phyloP scores from a whole-genome alignment of 2,888 invertebrate genomes.

The Tachina fera region DNA sequence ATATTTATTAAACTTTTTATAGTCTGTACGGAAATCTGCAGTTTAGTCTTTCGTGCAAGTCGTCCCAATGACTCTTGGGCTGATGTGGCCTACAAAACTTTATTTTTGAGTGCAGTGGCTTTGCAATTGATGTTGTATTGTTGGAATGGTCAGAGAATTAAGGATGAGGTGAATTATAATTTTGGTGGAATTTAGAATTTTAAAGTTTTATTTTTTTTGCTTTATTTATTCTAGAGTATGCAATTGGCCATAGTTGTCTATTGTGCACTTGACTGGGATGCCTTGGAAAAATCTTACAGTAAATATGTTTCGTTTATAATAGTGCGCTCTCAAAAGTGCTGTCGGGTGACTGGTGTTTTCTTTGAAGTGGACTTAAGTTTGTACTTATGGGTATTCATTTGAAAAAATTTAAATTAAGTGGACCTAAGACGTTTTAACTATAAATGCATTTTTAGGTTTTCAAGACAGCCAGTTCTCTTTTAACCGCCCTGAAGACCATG shows the following conservation, averaged over 20 bases:
- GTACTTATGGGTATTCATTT: neutral
- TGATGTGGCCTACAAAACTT: slow-evolving; percentile 37
- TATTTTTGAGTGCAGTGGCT: slow-evolving; percentile 48
- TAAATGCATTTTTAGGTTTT: slow-evolving; percentile 27
- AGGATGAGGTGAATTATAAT: slow-evolving; percentile 53
- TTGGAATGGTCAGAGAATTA: slow-evolving; percentile 51
- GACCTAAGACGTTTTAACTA: neutral
- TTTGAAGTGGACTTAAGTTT: slow-evolving; percentile 49
- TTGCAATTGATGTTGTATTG: slow-evolving; percentile 60
- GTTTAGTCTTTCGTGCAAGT: slow-evolving; percentile 40
- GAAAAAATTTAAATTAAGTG: neutral
- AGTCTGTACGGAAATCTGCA: slow-evolving; percentile 52
- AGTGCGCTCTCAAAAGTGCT: slow-evolving; percentile 21
- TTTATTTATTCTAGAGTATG: slow-evolving; percentile 20
- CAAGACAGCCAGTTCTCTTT: slow-evolving; percentile 40
- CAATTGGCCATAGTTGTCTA: slow-evolving; percentile 28
- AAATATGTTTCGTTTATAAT: slow-evolving; percentile 21
- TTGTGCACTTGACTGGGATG: slow-evolving; percentile 42
- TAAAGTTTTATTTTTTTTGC: no score
- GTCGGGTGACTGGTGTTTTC: slow-evolving; percentile 25
- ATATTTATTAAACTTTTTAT: slow-evolving; percentile 56
- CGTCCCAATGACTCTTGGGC: slow-evolving; percentile 44
- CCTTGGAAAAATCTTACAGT: neutral
- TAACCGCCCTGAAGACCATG: slow-evolving; percentile 35
- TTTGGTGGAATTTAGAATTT: no score